Conservation (phyloP, 2,888 invertebrate genomes). For the Nezara viridula region DNA sequence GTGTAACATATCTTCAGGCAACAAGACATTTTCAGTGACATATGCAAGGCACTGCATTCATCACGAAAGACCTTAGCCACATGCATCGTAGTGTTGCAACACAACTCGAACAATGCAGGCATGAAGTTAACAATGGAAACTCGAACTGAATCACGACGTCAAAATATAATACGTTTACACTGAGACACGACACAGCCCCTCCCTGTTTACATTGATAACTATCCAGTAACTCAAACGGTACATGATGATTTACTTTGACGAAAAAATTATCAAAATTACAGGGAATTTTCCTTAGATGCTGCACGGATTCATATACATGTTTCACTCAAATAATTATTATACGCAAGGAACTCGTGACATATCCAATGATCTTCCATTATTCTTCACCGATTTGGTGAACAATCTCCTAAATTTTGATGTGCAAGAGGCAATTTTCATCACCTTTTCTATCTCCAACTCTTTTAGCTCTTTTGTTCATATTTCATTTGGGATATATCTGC, state of each 20-base stretch:
- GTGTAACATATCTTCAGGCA: neutral
- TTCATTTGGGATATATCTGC: too few relatives aligned
- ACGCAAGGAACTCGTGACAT: too few relatives aligned
- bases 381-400: too few relatives aligned
- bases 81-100: neutral
- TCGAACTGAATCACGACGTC: neutral
- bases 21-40: neutral
- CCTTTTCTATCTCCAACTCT: too few relatives aligned
- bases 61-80: neutral
- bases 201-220: neutral
- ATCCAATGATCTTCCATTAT: too few relatives aligned
- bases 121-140: neutral
- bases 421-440: too few relatives aligned
- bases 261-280: too few relatives aligned
- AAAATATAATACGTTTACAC: constrained; percentile 19
- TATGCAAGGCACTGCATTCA: neutral
- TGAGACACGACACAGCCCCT: neutral
- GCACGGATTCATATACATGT: too few relatives aligned
- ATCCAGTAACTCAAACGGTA: neutral
- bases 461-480: too few relatives aligned
- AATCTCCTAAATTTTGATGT: too few relatives aligned
- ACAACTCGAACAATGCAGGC: neutral
- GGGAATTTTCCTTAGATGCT: too few relatives aligned
- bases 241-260: neutral
- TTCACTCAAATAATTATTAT: too few relatives aligned